Evolutionary conservation across 2,113 vertebrate genomes (phyloP), one percentile per base, ranked within the genome.

Genomic region (Rhizomys pruinosus): DNA sequence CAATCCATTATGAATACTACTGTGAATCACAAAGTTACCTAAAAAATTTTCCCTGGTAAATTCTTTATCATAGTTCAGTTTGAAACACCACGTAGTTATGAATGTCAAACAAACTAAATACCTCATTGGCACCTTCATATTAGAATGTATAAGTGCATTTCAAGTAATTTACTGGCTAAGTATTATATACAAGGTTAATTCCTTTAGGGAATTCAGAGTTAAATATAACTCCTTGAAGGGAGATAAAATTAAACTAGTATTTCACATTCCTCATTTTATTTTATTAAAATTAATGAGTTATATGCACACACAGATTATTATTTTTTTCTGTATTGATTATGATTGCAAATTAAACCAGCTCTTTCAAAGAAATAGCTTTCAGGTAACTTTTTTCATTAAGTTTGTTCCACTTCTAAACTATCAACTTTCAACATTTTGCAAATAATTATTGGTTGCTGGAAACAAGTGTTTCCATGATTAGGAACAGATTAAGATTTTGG

Each of bases 371-470:
- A 34, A 91, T 74, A 61, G 29, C 57, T 94, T 80, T 94, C 63
- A 44, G 52, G 86, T 61, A 80, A 77, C 22, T 93, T 93, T 78
- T 89, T 90, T 63, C 55, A 80, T 4, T 61, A 55, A 95, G 42
- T 2, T 20, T 2, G 19, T 90, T 96, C 74, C 22, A 25, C 23
- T 23, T 93, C 42, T 64, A n/a, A 94, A 96, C 93, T 63, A 61
- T 91, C 79, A 95, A 37, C 32, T 91, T 52, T 90, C 91, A 94
- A 93, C 80, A 91, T 94, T 95, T 91, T 74, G 79, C 76, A 81
- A 82, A 96, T 71, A 95, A 84, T 91, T 91, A 73, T 66, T 52
- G 47, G 47, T 52, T 52, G 6, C 47, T 52, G 47, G 11, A 11
- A 52, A 52, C 11, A 52, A 52, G 6, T 52, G 47, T 93, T 84